phyloP scores from a whole-genome alignment of 2,888 invertebrate species.

The Noctua janthina region DNA sequence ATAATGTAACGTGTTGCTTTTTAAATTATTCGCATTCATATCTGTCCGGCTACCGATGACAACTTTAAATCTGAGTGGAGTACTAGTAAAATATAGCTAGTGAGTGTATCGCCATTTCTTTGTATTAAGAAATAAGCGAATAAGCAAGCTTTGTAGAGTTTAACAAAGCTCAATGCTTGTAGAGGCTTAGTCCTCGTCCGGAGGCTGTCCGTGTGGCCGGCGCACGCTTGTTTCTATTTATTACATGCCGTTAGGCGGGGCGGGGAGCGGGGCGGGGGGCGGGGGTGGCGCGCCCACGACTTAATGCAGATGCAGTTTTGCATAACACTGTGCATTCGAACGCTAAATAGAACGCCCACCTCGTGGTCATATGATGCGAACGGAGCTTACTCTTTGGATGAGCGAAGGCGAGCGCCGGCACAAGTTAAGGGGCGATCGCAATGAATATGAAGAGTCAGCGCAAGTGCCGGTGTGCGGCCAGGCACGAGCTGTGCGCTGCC shows the following conservation, averaged over 20 bases:
- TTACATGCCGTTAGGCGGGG: conserved; percentile 66
- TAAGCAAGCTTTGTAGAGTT: not conserved
- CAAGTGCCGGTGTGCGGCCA: conserved; percentile 26
- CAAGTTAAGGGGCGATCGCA: not conserved
- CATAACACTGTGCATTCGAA: conserved; percentile 45
- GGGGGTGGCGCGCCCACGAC: conserved; percentile 22
- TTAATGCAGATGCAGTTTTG: conserved; percentile 62
- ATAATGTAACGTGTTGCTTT: not conserved
- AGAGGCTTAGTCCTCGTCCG: not conserved
- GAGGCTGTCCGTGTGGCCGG: conserved; percentile 53
- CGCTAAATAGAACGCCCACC: not conserved
- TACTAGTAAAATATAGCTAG: not conserved
- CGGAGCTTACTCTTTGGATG: not conserved
- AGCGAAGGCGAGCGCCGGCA: not conserved
- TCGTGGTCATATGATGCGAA: not conserved
- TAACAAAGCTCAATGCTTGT: conserved; percentile 23
- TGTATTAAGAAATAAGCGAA: not conserved
- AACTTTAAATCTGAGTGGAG: not conserved
- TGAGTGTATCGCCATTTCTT: not conserved
- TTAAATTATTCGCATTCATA: not conserved
- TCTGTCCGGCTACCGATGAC: not conserved
- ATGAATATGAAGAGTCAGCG: conserved; percentile 29
- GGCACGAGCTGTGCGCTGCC: conserved; percentile 1
- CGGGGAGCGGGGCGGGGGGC: not conserved
- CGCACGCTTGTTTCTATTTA: conserved; percentile 2